Conservation (phyloP, 2,888 invertebrate species). For the Cataglyphis cursor region DNA sequence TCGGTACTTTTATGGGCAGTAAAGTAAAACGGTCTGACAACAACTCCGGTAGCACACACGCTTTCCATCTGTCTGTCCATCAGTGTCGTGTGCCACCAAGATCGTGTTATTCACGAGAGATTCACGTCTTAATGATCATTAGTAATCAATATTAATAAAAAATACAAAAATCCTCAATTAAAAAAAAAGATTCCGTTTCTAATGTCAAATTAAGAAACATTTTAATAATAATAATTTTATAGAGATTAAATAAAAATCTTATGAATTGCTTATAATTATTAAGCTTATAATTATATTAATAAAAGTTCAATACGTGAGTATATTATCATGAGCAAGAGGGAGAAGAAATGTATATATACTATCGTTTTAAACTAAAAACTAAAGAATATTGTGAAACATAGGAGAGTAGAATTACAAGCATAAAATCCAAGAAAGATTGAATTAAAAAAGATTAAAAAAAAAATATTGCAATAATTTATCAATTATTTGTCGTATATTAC, state of each 20-base stretch:
- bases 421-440: neutral
- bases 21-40: constrained; percentile 87
- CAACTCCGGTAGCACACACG: constrained; percentile 80
- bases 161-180: neutral
- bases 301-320: neutral
- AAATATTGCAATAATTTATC: neutral
- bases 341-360: neutral
- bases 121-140: constrained; percentile 52
- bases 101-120: constrained; percentile 63
- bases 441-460: neutral
- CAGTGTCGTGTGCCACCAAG: constrained; percentile 61
- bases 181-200: neutral
- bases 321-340: neutral
- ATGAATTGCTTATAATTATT: neutral
- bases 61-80: constrained; percentile 72
- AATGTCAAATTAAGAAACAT: neutral
- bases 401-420: neutral
- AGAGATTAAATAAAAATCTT: neutral
- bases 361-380: neutral
- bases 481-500: neutral
- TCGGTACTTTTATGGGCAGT: constrained; percentile 86
- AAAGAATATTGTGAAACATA: neutral
- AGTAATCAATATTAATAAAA: constrained; percentile 9
- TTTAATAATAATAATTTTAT: neutral
- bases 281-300: neutral